These are phyloP conservation scores for Taxidea taxus DNA, from an alignment of 2,113 vertebrate genomes.

Conservation along the genomic window DNA sequence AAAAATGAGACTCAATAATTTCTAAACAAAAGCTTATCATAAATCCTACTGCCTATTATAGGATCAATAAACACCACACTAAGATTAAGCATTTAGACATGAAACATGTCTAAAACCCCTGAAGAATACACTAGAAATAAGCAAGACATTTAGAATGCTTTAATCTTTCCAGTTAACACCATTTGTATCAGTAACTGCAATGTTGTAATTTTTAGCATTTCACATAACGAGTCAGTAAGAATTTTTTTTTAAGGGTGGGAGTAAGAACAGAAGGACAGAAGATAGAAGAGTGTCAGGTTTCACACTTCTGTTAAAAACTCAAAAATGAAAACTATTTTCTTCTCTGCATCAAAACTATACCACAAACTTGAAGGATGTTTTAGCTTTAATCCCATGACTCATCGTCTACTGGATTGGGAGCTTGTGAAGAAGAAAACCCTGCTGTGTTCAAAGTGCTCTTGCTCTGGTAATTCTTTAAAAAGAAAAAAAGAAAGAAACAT, in stretches of 20 bases:
- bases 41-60: not conserved
- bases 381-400: conserved; percentile 82
- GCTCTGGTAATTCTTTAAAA: conserved; percentile 72
- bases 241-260: conserved; percentile 42
- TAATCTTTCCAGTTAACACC: conserved; percentile 57
- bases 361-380: conserved; percentile 16
- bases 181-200: conserved; percentile 18
- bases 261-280: conserved; percentile 53
- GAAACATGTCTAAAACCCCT: not conserved
- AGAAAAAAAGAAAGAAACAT: not conserved
- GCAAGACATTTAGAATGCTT: conserved; percentile 63
- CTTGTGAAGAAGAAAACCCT: conserved; percentile 53
- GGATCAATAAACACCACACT: conserved; percentile 1
- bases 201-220: conserved; percentile 56
- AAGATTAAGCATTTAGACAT: conserved; percentile 19
- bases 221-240: conserved; percentile 40
- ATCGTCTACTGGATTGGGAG: conserved; percentile 64
- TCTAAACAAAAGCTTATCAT: conserved; percentile 8
- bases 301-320: conserved; percentile 60
- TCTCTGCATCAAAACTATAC: conserved; percentile 49
- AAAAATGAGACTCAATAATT: conserved; percentile 47
- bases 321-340: conserved; percentile 66
- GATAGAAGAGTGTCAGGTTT: conserved; percentile 13
- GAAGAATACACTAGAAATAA: conserved; percentile 64
- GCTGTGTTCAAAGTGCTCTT: conserved; percentile 50